Evolutionary conservation across 2,113 vertebrate species (phyloP).

Genomic region (Tricholaema leucomelas): DNA sequence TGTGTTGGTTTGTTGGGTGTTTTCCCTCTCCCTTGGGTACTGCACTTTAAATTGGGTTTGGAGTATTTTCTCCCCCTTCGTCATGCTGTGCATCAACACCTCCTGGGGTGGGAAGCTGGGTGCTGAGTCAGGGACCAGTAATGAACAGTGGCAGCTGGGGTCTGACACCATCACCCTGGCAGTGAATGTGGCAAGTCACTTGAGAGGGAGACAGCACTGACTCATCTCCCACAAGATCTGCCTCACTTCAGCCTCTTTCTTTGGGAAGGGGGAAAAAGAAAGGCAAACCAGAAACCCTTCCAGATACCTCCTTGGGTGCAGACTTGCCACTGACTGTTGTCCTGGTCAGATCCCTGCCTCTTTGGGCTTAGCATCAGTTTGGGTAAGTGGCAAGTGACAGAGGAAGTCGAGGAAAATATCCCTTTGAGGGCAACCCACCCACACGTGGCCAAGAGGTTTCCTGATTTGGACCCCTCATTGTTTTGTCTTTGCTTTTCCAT

Average conservation of each 20-base stretch:
- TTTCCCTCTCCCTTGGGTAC: neutral
- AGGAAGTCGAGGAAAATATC: neutral
- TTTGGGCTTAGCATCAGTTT: neutral
- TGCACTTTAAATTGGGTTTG: neutral
- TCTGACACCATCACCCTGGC: conserved; percentile 8
- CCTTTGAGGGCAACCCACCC: neutral
- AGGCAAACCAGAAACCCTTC: neutral
- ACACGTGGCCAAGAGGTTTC: neutral
- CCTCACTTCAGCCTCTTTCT: neutral
- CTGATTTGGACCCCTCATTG: neutral
- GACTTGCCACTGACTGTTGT: neutral
- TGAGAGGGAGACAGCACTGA: neutral
- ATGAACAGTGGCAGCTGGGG: neutral
- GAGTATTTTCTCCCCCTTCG: neutral
- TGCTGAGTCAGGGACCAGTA: neutral
- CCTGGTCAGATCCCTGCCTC: neutral
- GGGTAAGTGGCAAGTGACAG: neutral
- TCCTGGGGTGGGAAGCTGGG: neutral
- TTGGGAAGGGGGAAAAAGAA: neutral
- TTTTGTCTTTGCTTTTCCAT: neutral
- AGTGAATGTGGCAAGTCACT: neutral
- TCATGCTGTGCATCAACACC: neutral
- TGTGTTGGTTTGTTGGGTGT: too few species aligned
- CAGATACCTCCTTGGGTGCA: neutral
- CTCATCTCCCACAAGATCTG: neutral